Percentiles rank a stretch among this genome's conserved stretches.
Conservation (phyloP, 2,888 invertebrate species). For the Parelbella ahira region DNA sequence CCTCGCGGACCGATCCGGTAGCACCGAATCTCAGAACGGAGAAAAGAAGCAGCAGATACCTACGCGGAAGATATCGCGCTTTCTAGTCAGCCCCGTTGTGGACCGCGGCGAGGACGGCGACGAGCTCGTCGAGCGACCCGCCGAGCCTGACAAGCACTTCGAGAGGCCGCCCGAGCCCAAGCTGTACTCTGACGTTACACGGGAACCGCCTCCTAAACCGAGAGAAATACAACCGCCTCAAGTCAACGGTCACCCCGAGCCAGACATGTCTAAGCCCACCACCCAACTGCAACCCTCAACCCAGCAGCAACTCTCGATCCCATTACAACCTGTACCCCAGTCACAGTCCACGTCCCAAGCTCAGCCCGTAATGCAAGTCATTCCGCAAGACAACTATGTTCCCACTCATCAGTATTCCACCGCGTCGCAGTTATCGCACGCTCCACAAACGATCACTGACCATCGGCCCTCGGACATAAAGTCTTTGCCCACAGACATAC, state of each 20-base stretch:
- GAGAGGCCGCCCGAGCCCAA: conserved; percentile 23
- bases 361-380: conserved; percentile 29
- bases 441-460: conserved; percentile 40
- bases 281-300: not conserved
- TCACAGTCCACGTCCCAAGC: conserved; percentile 26
- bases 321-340: too few species aligned
- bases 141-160: conserved; percentile 61
- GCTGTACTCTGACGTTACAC: conserved; percentile 34
- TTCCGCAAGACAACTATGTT: conserved; percentile 43
- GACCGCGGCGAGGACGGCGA: conserved; percentile 66
- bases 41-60: conserved; percentile 75
- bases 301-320: too few species aligned
- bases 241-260: conserved; percentile 50
- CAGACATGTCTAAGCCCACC: conserved; percentile 29
- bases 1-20: conserved; percentile 58
- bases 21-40: conserved; percentile 59
- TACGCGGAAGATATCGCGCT: conserved; percentile 87
- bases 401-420: conserved; percentile 62
- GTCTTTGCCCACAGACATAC: conserved; percentile 32
- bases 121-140: conserved; percentile 5
- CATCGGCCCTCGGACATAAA: conserved; percentile 37
- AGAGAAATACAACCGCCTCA: conserved; percentile 26
- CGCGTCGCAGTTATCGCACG: conserved; percentile 38
- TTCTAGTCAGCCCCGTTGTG: conserved; percentile 90
- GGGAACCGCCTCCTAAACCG: conserved; percentile 28